Evolutionary conservation across 2,888 invertebrate genomes (phyloP), one percentile per base, ranked within the genome.

Genomic region (Blastobasis lacticolella): DNA sequence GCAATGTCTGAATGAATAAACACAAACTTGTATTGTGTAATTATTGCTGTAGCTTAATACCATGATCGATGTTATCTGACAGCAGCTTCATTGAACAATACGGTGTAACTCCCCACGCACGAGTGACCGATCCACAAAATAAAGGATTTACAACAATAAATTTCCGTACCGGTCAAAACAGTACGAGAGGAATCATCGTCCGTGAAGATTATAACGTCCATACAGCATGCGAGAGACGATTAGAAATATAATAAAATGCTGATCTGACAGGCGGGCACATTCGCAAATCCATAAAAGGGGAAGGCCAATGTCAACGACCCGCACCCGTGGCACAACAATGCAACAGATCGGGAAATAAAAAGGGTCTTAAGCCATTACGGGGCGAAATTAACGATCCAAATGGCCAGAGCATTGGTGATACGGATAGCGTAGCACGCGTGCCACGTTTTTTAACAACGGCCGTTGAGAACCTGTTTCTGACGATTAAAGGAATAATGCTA

Each of bases 261-360:
- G 82, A 83, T 81, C 78, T 64, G 77, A 79, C 74, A 71, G 69
- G 63, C 67, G 71, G 9, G 7, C 9, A 42, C n/a, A 42, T 71
- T 72, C 72, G 76, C 83, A 75, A 83, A 82, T 81, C 72, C 67
- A 65, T 72, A 78, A 76, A 71, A 71, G 82, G 69, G 84, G 81
- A 81, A 77, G 74, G 78, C 80, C 78, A 81, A 83, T 84, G 87
- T 87, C 87, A 88, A 83, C 72, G 87, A 88, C 86, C 87, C 64
- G 73, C 77, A 75, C 79, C 81, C 81, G 76, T 71, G 70, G 66
- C 61, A 71, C 78, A 82, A 82, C 81, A 86, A 85, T 80, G 73
- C 71, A 71, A 75, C 68, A 71, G 69, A 75, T 72, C 67, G 61
- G 61, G 64, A 73, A 68, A 64, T 61, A 71, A 87, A 81, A 84